phyloP scores from a whole-genome alignment of 2,888 invertebrate species.

The Panopea generosa region DNA sequence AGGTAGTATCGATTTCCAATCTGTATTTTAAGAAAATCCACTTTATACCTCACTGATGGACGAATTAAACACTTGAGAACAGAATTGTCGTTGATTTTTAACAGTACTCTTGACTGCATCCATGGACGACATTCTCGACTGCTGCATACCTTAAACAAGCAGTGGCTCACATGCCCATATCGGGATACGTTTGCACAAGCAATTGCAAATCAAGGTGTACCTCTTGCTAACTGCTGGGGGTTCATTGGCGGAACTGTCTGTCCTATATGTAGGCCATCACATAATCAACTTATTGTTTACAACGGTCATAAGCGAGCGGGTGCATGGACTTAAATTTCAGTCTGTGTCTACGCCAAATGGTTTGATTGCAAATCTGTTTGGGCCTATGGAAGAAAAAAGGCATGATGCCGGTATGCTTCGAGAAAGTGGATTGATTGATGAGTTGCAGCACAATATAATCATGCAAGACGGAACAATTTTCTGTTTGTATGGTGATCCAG shows the following conservation, averaged over 20 bases:
- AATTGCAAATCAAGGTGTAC: too few species aligned
- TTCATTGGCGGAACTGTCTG: slow-evolving; percentile 50
- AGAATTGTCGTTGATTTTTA: too few species aligned
- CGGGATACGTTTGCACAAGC: too few species aligned
- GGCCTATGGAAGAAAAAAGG: slow-evolving; percentile 28
- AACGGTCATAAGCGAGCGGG: slow-evolving; percentile 41
- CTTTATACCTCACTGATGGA: too few species aligned
- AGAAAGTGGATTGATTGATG: slow-evolving; percentile 24
- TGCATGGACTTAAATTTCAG: slow-evolving; percentile 35
- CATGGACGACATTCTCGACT: too few species aligned
- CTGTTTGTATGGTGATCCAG: slow-evolving; percentile 26
- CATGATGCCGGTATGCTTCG: slow-evolving; percentile 31
- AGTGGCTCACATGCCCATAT: too few species aligned
- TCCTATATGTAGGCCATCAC: slow-evolving; percentile 40
- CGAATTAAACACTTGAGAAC: too few species aligned
- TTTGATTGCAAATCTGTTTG: slow-evolving; percentile 44
- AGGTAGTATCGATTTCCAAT: too few species aligned
- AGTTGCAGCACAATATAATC: slow-evolving; percentile 40
- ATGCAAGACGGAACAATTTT: slow-evolving; percentile 15
- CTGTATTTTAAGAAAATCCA: too few species aligned
- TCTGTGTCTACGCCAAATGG: slow-evolving; percentile 31
- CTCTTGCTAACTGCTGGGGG: too few species aligned
- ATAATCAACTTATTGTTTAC: slow-evolving; percentile 20
- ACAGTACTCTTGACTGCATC: too few species aligned
- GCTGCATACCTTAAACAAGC: too few species aligned